Percentiles rank a stretch among this genome's conserved stretches.
Evolutionary conservation across 2,113 vertebrate genomes (phyloP).

Genomic region (Microcebus murinus): DNA sequence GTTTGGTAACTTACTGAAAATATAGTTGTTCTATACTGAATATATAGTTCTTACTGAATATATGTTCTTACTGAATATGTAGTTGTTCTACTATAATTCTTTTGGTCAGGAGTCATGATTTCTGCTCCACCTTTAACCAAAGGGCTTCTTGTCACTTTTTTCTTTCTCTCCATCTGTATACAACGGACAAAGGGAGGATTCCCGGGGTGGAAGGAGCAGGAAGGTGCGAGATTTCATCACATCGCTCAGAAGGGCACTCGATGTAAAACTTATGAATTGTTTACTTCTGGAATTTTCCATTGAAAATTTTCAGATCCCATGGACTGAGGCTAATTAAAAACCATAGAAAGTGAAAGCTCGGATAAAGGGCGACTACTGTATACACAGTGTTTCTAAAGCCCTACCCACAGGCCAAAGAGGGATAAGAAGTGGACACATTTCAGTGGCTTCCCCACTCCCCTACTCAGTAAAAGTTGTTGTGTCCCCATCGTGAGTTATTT

Average conservation of each 20-base stretch:
- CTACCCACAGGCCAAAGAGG: background rate
- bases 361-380: background rate
- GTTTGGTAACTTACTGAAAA: background rate
- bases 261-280: background rate
- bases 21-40: too few relatives aligned
- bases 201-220: too few relatives aligned
- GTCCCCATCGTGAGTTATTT: slow-evolving; percentile 21
- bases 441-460: background rate
- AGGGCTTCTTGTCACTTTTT: background rate
- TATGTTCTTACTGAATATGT: too few relatives aligned
- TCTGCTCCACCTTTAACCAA: background rate
- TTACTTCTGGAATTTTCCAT: background rate
- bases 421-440: background rate
- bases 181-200: too few relatives aligned
- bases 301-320: background rate
- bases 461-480: background rate
- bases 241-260: too few relatives aligned
- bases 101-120: background rate
- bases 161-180: background rate
- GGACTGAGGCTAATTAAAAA: background rate
- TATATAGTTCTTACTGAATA: too few relatives aligned
- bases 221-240: too few relatives aligned
- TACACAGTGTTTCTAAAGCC: background rate
- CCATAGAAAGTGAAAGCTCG: background rate
- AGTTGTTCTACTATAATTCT: background rate